phyloP scores from a whole-genome alignment of 2,113 vertebrate genomes.

The Camelus dromedarius region DNA sequence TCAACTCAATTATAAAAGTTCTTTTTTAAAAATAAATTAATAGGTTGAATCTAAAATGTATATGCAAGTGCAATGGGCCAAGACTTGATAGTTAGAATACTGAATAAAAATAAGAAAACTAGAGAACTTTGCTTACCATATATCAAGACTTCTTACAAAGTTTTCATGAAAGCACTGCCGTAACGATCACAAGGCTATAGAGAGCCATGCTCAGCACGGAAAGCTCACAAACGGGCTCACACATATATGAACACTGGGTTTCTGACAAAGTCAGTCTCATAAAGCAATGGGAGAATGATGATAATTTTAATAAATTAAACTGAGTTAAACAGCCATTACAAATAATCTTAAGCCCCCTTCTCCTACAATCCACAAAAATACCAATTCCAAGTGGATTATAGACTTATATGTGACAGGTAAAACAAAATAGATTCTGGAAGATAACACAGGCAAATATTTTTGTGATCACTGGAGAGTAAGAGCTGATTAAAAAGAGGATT shows the following conservation, averaged over 20 bases:
- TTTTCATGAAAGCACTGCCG: neutral
- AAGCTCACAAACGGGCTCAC: neutral
- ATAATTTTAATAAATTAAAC: neutral
- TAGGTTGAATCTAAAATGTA: neutral
- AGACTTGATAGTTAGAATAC: neutral
- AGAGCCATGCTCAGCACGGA: neutral
- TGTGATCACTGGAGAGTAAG: neutral
- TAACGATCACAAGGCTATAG: neutral
- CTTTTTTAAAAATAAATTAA: neutral
- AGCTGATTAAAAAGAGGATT: neutral
- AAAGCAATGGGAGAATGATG: neutral
- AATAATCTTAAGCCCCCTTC: neutral
- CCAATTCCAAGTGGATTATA: neutral
- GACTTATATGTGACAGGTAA: neutral
- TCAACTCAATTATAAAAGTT: neutral
- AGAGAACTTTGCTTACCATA: neutral
- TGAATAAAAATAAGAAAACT: neutral
- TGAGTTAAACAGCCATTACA: neutral
- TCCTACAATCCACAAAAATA: neutral
- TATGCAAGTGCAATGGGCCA: neutral
- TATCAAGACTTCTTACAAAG: neutral
- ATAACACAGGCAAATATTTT: neutral
- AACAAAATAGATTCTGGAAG: neutral
- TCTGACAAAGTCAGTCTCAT: neutral
- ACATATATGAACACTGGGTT: neutral